Conservation (phyloP, 1,140 invertebrate genomes). For the Lineus longissimus region DNA sequence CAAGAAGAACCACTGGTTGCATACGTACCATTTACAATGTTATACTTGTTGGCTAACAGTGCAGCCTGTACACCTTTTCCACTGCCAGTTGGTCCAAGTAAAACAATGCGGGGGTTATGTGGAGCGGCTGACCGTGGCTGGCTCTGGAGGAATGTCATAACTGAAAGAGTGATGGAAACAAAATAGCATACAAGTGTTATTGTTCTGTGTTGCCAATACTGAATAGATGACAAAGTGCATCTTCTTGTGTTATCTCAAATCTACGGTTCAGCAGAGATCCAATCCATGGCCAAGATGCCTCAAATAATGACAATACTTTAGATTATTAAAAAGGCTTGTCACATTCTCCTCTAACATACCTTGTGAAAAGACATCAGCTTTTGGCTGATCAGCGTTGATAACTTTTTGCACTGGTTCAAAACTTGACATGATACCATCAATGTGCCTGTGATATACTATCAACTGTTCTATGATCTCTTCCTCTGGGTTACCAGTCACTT, state of each 20-base stretch:
- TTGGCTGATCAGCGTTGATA: slow-evolving; percentile 55
- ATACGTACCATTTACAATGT: slow-evolving; percentile 48
- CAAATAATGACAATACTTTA: too few species aligned
- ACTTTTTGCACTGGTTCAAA: slow-evolving; percentile 37
- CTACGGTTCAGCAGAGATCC: too few species aligned
- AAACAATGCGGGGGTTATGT: slow-evolving; percentile 48
- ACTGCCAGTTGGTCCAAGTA: slow-evolving; percentile 50
- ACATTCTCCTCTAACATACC: slow-evolving; percentile 37
- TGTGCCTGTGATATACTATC: slow-evolving; percentile 43
- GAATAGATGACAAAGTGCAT: too few species aligned
- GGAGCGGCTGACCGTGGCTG: slow-evolving; percentile 44
- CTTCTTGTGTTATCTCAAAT: too few species aligned
- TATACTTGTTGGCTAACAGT: slow-evolving; percentile 52
- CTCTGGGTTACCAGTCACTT: slow-evolving; percentile 39
- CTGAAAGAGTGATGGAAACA: slow-evolving; percentile 25
- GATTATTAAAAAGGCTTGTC: too few species aligned
- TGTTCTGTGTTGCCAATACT: too few species aligned
- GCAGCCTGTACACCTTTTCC: slow-evolving; percentile 50
- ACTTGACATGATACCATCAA: slow-evolving; percentile 40
- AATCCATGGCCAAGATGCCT: too few species aligned
- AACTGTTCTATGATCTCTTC: slow-evolving; percentile 43
- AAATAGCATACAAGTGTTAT: not conserved
- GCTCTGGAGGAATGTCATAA: slow-evolving; percentile 42
- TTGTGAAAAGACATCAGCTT: slow-evolving; percentile 53
- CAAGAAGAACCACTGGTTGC: not conserved